These are phyloP conservation scores for Passerculus sandwichensis DNA, from an alignment of 2,797 vertebrate species.

Conservation along the genomic window DNA sequence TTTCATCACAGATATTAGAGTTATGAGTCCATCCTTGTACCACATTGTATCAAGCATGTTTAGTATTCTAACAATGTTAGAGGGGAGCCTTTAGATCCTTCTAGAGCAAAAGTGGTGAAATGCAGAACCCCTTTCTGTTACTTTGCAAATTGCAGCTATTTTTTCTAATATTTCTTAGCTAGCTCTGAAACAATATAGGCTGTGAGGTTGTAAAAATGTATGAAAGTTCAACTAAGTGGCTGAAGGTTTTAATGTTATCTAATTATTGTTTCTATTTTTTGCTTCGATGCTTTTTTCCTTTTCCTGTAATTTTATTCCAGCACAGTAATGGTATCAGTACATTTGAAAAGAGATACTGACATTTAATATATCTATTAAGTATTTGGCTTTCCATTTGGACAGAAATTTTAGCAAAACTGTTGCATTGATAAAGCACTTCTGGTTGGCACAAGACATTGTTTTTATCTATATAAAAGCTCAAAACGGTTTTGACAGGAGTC, in stretches of 20 bases:
- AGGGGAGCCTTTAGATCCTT: background rate
- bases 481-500: constrained; percentile 9
- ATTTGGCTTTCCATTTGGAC: constrained; percentile 10
- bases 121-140: background rate
- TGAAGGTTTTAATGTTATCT: background rate
- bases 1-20: background rate
- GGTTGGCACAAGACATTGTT: background rate
- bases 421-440: background rate
- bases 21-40: background rate
- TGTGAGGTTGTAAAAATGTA: background rate
- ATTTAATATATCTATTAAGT: background rate
- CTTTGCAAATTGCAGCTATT: background rate
- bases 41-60: background rate
- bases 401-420: background rate
- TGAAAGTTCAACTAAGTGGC: background rate
- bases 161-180: background rate
- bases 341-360: background rate
- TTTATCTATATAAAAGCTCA: background rate
- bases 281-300: background rate
- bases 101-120: background rate
- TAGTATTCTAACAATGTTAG: background rate
- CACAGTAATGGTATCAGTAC: background rate
- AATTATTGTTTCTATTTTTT: constrained; percentile 4
- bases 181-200: background rate
- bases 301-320: constrained; percentile 8